Evolutionary conservation across 2,797 vertebrate genomes (phyloP).

Genomic region (Ptychadena robeensis): DNA sequence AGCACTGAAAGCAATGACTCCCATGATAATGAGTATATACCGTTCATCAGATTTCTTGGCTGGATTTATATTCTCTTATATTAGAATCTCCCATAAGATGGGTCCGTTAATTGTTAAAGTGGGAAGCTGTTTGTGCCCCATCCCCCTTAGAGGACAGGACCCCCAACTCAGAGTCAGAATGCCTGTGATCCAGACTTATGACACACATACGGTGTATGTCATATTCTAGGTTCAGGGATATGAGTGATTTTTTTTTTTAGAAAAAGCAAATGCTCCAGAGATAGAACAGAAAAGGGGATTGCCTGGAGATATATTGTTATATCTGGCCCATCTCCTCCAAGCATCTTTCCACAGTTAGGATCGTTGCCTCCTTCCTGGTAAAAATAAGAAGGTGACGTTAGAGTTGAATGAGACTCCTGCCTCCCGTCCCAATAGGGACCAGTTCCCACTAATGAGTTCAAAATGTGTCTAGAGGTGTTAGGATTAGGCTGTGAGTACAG

Average conservation of each 20-base stretch:
- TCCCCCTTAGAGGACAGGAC: too few relatives aligned
- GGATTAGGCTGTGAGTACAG: slow-evolving; percentile 51
- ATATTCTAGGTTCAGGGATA: background rate
- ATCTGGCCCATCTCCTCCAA: background rate
- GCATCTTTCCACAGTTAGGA: background rate
- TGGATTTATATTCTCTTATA: too few relatives aligned
- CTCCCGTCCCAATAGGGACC: slow-evolving; percentile 35
- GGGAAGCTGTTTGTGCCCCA: too few relatives aligned
- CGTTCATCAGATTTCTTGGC: too few relatives aligned
- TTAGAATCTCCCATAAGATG: too few relatives aligned
- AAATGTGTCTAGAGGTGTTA: slow-evolving; percentile 57
- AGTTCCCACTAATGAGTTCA: slow-evolving; percentile 54
- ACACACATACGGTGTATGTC: background rate
- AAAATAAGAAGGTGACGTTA: slow-evolving; percentile 20
- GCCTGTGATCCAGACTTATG: background rate
- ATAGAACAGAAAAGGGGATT: slow-evolving; percentile 1
- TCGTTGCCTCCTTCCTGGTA: slow-evolving; percentile 8
- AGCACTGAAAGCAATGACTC: too few relatives aligned
- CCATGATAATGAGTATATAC: too few relatives aligned
- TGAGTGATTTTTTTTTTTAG: background rate
- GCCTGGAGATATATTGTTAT: slow-evolving; percentile 18
- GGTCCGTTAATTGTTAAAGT: too few relatives aligned
- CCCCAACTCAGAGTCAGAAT: background rate
- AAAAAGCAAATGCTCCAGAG: background rate
- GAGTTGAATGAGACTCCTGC: slow-evolving; percentile 26